Conservation (phyloP, 2,888 invertebrate species). For the Rotaria sp. region DNA sequence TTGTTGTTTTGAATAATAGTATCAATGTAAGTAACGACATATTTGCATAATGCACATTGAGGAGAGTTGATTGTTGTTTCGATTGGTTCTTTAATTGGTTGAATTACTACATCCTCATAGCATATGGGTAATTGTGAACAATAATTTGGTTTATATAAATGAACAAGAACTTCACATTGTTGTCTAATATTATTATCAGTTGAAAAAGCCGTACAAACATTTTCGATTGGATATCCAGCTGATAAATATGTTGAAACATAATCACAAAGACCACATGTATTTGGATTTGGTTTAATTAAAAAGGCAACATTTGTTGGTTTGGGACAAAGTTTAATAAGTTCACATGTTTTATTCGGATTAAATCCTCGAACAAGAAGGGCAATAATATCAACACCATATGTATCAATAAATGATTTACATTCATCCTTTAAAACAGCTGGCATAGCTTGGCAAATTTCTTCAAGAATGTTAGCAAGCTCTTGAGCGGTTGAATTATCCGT, state of each 20-base stretch:
- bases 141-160: not conserved
- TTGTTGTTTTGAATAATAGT: not conserved
- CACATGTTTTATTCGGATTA: not conserved
- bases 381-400: not conserved
- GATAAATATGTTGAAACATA: not conserved
- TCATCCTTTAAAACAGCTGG: not conserved
- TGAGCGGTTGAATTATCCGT: not conserved
- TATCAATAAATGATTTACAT: not conserved
- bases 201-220: not conserved
- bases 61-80: not conserved
- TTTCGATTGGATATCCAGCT: not conserved
- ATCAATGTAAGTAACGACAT: not conserved
- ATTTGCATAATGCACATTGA: not conserved
- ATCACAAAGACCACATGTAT: not conserved
- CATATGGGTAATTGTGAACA: too few relatives aligned
- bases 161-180: not conserved
- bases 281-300: not conserved
- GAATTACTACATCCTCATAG: too few relatives aligned
- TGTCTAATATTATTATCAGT: not conserved
- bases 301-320: not conserved
- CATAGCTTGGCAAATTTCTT: not conserved
- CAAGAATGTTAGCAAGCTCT: not conserved
- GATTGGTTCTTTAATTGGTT: too few relatives aligned
- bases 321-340: not conserved
- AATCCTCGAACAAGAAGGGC: not conserved